These are phyloP conservation scores for Acanthosepion pharaonis DNA, from an alignment of 2,888 invertebrate genomes.

Conservation along the genomic window DNA sequence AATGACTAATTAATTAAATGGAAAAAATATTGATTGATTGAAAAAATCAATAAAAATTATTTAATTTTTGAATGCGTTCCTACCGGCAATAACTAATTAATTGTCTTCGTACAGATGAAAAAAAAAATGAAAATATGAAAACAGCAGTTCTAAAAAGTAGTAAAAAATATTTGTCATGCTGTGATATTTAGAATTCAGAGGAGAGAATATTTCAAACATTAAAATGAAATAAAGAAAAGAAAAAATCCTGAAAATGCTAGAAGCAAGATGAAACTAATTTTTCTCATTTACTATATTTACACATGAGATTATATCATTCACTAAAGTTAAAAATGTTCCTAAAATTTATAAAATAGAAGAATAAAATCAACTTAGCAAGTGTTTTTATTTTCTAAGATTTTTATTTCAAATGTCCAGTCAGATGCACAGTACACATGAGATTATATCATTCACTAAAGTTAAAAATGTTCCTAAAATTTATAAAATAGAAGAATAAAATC, in stretches of 20 bases:
- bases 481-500: not conserved
- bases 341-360: not conserved
- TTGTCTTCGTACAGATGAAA: not conserved
- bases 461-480: not conserved
- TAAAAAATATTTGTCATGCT: not conserved
- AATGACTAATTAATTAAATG: slow-evolving; percentile 33
- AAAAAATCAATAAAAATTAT: not conserved
- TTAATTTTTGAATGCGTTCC: slow-evolving; percentile 33
- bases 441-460: not conserved
- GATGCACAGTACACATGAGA: too few species aligned
- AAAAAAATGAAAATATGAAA: not conserved
- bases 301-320: not conserved
- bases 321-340: not conserved
- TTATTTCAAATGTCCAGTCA: too few species aligned
- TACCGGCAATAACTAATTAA: slow-evolving; percentile 11
- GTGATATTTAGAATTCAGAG: not conserved
- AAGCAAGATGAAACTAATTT: not conserved
- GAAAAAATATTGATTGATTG: not conserved
- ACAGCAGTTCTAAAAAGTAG: not conserved
- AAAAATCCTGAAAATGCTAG: not conserved
- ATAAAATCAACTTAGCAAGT: too few species aligned
- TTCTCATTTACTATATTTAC: not conserved
- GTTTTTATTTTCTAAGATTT: too few species aligned
- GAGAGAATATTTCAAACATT: not conserved
- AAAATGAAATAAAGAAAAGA: not conserved